phyloP scores from a whole-genome alignment of 2,888 invertebrate species.

The Portevinia maculata region DNA sequence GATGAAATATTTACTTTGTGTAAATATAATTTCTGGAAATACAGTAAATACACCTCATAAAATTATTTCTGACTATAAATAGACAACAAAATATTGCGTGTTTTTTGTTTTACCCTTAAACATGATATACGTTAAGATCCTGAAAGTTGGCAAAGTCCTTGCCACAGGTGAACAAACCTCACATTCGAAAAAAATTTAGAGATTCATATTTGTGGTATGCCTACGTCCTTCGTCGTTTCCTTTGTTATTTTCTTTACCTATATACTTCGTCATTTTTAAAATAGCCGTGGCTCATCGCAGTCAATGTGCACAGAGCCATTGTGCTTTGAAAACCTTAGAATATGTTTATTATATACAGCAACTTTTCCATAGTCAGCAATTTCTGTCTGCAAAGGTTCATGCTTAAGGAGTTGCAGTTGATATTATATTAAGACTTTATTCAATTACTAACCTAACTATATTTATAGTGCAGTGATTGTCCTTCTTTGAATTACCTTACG shows the following conservation, averaged over 20 bases:
- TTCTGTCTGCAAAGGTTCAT: slow-evolving; percentile 26
- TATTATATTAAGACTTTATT: slow-evolving; percentile 17
- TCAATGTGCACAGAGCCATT: slow-evolving; percentile 14
- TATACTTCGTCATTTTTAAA: slow-evolving; percentile 13
- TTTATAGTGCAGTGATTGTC: slow-evolving; percentile 13
- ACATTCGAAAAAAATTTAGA: slow-evolving; percentile 8
- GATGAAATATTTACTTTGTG: background rate
- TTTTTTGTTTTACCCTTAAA: background rate
- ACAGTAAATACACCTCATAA: too few relatives aligned
- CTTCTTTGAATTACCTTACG: slow-evolving; percentile 6
- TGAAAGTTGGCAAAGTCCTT: background rate
- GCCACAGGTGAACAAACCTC: slow-evolving; percentile 3
- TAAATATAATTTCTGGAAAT: background rate
- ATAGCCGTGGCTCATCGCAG: slow-evolving; percentile 11
- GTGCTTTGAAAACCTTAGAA: slow-evolving; percentile 3
- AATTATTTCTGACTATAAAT: too few relatives aligned
- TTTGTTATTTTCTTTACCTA: slow-evolving; percentile 7
- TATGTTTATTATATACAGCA: background rate
- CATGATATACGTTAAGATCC: background rate
- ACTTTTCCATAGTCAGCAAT: slow-evolving; percentile 5
- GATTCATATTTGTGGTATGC: slow-evolving; percentile 6
- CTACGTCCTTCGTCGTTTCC: slow-evolving; percentile 5
- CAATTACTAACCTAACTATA: slow-evolving; percentile 8
- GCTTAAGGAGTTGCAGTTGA: slow-evolving; percentile 15
- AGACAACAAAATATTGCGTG: slow-evolving; percentile 2